phyloP scores from a whole-genome alignment of 2,797 vertebrate species.

The Sebastes baramenuke region DNA sequence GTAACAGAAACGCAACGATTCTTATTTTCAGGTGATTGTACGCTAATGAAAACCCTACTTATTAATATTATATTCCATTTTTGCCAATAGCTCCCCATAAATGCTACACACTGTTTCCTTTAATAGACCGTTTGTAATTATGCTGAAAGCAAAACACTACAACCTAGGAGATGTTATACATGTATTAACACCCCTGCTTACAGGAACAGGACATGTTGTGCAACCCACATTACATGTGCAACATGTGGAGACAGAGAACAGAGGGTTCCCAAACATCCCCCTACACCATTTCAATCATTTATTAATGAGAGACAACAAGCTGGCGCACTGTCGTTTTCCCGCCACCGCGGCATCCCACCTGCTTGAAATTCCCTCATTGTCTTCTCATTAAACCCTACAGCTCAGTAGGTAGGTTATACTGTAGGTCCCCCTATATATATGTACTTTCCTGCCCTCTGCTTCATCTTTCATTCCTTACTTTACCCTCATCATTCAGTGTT shows the following conservation, averaged over 20 bases:
- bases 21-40: not conserved
- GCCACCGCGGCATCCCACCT: constrained; percentile 12
- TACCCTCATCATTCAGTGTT: not conserved
- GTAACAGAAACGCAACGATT: not conserved
- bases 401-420: not conserved
- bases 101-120: not conserved
- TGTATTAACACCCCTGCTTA: not conserved
- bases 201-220: constrained; percentile 21
- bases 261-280: constrained; percentile 23
- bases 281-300: constrained; percentile 50
- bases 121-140: not conserved
- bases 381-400: constrained; percentile 16
- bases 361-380: constrained; percentile 24
- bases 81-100: not conserved
- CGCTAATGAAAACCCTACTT: not conserved
- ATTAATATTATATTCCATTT: not conserved
- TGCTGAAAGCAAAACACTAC: constrained; percentile 1
- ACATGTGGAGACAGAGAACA: constrained; percentile 34
- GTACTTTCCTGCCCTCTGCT: not conserved
- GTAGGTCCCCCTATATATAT: not conserved
- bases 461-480: constrained; percentile 5
- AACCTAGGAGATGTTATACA: not conserved
- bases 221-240: constrained; percentile 26
- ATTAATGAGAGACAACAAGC: constrained; percentile 57
- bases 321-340: constrained; percentile 25